Percentiles rank a stretch among this genome's conserved stretches.
These are phyloP conservation scores for Nymphalis urticae DNA, from an alignment of 2,888 invertebrate species.

Conservation along the genomic window DNA sequence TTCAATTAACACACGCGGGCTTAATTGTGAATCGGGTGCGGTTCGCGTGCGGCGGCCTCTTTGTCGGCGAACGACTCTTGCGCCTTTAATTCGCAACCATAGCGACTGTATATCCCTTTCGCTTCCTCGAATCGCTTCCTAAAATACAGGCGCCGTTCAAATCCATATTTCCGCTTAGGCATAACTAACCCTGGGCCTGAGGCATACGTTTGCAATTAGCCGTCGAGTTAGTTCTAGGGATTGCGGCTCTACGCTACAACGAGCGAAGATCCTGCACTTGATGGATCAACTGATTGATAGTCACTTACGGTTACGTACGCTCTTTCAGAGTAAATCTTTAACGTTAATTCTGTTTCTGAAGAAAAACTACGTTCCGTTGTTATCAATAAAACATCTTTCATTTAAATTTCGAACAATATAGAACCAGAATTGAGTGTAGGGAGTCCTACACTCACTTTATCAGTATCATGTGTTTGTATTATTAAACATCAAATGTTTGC, in stretches of 20 bases:
- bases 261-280: slow-evolving; percentile 77
- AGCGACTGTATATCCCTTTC: slow-evolving; percentile 50
- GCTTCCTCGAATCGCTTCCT: slow-evolving; percentile 77
- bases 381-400: no score
- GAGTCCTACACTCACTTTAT: neutral
- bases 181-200: slow-evolving; percentile 55
- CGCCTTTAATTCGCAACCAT: slow-evolving; percentile 63
- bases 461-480: neutral
- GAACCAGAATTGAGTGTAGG: no score
- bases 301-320: slow-evolving; percentile 42
- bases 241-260: slow-evolving; percentile 71
- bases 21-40: slow-evolving; percentile 78
- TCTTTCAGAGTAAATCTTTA: slow-evolving; percentile 24
- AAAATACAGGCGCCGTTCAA: slow-evolving; percentile 74
- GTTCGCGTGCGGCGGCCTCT: slow-evolving; percentile 79
- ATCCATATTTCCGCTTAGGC: slow-evolving; percentile 45
- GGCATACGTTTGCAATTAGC: slow-evolving; percentile 53
- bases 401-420: no score
- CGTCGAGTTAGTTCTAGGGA: slow-evolving; percentile 56
- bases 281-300: slow-evolving; percentile 52
- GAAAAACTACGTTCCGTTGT: neutral
- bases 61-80: slow-evolving; percentile 67
- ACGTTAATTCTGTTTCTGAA: slow-evolving; percentile 4
- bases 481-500: neutral
- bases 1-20: slow-evolving; percentile 81